Evolutionary conservation across 2,797 vertebrate species (phyloP).

Genomic region (Lutjanus argentimaculatus): DNA sequence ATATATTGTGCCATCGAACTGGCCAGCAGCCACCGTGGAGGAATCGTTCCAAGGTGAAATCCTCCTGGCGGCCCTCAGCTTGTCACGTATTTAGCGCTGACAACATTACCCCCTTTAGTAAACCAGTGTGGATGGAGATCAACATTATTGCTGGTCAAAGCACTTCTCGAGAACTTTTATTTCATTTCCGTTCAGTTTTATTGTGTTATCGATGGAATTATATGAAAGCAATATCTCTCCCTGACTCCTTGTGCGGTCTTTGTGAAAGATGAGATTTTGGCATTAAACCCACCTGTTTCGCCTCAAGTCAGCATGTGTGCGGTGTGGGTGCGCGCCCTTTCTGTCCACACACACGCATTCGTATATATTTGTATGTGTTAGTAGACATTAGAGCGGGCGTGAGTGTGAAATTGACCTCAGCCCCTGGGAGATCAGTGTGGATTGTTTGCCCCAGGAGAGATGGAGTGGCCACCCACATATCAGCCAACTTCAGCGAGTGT

Average conservation of each 20-base stretch:
- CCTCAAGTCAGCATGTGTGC: constrained; percentile 47
- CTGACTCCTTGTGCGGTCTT: constrained; percentile 65
- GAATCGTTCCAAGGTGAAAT: constrained; percentile 45
- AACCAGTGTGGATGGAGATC: constrained; percentile 66
- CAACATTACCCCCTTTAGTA: constrained; percentile 62
- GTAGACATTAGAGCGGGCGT: constrained; percentile 62
- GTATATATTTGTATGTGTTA: constrained; percentile 62
- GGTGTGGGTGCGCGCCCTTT: constrained; percentile 8
- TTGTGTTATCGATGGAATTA: constrained; percentile 78
- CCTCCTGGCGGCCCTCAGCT: constrained; percentile 43
- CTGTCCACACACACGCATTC: constrained; percentile 14
- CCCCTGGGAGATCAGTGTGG: constrained; percentile 56
- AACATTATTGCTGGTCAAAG: constrained; percentile 70
- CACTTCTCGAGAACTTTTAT: constrained; percentile 67
- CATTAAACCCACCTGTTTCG: constrained; percentile 82
- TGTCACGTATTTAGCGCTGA: constrained; percentile 68
- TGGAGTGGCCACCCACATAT: constrained; percentile 69
- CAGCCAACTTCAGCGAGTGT: constrained; percentile 45
- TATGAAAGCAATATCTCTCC: constrained; percentile 75
- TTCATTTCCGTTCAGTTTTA: constrained; percentile 75
- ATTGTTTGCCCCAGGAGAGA: constrained; percentile 75
- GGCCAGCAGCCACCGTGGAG: constrained; percentile 16
- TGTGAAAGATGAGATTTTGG: constrained; percentile 79
- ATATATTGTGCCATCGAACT: neutral
- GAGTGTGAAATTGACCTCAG: constrained; percentile 83